A percentile compares a stretch with the other conserved stretches of the same genome.
Conservation (phyloP, 2,797 vertebrate genomes). For the Limnodromus scolopaceus region DNA sequence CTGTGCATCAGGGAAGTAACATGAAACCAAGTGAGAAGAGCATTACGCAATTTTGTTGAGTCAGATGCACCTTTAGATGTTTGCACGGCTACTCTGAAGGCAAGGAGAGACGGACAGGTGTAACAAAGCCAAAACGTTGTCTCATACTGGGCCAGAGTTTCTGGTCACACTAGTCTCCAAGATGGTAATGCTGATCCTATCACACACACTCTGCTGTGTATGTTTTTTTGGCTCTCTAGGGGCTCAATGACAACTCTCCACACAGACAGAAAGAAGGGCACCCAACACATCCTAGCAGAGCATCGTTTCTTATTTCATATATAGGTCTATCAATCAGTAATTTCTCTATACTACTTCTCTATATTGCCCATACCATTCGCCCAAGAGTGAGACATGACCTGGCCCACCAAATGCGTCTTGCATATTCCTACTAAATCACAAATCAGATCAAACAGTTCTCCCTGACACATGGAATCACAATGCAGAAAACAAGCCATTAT, state of each 20-base stretch:
- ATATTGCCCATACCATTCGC: neutral
- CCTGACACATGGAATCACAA: neutral
- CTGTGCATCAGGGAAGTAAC: neutral
- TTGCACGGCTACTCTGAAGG: neutral
- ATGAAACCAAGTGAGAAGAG: neutral
- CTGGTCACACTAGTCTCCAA: neutral
- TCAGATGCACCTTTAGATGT: neutral
- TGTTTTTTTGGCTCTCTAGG: neutral
- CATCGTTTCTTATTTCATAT: neutral
- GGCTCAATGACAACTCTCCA: neutral
- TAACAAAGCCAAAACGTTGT: neutral
- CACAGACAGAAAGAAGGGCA: neutral
- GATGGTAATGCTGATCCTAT: neutral
- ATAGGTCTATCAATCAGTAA: neutral
- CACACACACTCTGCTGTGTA: fast-evolving
- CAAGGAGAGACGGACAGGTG: neutral
- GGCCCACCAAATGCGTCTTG: neutral
- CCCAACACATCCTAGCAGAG: neutral
- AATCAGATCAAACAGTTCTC: neutral
- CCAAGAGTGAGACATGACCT: neutral
- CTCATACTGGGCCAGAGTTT: neutral
- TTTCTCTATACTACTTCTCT: neutral
- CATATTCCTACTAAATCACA: neutral
- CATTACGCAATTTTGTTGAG: neutral
- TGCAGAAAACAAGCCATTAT: neutral